Conservation (phyloP, 1,140 invertebrate genomes). For the Magallana ariakensis region DNA sequence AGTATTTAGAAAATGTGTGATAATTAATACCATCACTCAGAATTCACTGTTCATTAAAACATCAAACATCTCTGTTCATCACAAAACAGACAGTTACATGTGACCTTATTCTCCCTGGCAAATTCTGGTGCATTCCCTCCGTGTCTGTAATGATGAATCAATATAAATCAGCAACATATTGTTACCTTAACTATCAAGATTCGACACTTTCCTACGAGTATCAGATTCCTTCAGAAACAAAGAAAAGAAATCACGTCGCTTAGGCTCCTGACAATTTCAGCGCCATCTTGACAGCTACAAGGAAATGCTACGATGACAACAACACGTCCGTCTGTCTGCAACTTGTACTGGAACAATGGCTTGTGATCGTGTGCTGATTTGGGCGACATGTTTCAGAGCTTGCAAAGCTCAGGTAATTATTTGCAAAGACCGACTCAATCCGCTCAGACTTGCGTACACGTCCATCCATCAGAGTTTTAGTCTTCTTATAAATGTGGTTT, state of each 20-base stretch:
- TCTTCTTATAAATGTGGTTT: too few species aligned
- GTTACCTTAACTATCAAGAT: neutral
- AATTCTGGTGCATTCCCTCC: neutral
- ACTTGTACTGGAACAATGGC: neutral
- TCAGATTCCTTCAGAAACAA: constrained; percentile 22
- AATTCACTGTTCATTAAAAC: neutral
- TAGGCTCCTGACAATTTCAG: constrained; percentile 36
- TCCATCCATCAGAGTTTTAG: too few species aligned
- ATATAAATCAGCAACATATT: constrained; percentile 17
- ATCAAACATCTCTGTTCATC: neutral
- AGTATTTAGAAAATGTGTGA: too few species aligned
- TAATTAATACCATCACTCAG: neutral
- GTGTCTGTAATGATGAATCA: constrained; percentile 12
- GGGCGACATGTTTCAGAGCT: constrained; percentile 16
- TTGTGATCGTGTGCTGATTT: neutral
- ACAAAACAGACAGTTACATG: constrained; percentile 12
- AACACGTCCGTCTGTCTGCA: constrained; percentile 35
- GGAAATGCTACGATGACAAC: neutral
- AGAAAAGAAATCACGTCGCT: constrained; percentile 18
- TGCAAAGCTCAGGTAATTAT: constrained; percentile 21
- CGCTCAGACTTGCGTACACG: constrained; percentile 1
- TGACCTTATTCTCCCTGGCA: neutral
- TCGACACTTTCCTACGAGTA: constrained; percentile 35
- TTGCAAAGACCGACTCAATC: constrained; percentile 17
- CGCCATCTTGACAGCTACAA: constrained; percentile 28